phyloP scores from a whole-genome alignment of 2,797 vertebrate genomes.

The Channa striata region DNA sequence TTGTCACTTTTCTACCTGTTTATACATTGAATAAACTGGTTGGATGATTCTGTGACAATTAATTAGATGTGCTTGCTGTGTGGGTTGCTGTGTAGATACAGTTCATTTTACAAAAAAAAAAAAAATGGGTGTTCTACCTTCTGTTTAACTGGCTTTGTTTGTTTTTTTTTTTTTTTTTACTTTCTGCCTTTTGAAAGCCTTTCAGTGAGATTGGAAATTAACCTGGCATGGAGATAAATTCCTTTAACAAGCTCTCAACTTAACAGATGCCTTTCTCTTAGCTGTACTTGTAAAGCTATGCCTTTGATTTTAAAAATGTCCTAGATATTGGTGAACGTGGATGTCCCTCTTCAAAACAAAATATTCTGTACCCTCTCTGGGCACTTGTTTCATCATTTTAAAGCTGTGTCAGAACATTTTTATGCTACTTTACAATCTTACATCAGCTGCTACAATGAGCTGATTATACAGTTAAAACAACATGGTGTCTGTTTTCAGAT shows the following conservation, averaged over 20 bases:
- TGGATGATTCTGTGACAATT: slow-evolving; percentile 51
- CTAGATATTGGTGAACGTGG: slow-evolving; percentile 28
- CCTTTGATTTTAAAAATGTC: slow-evolving; percentile 53
- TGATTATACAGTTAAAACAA: slow-evolving; percentile 58
- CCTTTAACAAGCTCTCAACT: slow-evolving; percentile 38
- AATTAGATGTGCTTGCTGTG: slow-evolving; percentile 67
- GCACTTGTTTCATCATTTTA: slow-evolving; percentile 54
- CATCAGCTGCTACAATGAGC: slow-evolving; percentile 46
- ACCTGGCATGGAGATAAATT: slow-evolving; percentile 36
- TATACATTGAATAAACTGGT: slow-evolving; percentile 47
- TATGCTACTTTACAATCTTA: slow-evolving; percentile 71
- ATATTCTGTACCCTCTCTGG: slow-evolving; percentile 33
- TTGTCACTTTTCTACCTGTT: slow-evolving; percentile 57
- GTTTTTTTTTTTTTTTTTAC: slow-evolving; percentile 46
- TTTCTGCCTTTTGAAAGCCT: slow-evolving; percentile 60
- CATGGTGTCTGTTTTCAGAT: slow-evolving; percentile 70
- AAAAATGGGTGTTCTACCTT: slow-evolving; percentile 46
- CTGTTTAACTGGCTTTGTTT: slow-evolving; percentile 50
- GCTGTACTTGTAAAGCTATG: slow-evolving; percentile 45
- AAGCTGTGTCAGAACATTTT: slow-evolving; percentile 61
- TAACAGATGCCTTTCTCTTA: slow-evolving; percentile 63
- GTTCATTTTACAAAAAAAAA: slow-evolving; percentile 40
- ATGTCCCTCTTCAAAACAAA: slow-evolving; percentile 28
- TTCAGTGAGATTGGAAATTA: slow-evolving; percentile 40
- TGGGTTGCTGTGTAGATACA: slow-evolving; percentile 73